phyloP scores from a whole-genome alignment of 2,113 vertebrate species.

The Noctilio leporinus region DNA sequence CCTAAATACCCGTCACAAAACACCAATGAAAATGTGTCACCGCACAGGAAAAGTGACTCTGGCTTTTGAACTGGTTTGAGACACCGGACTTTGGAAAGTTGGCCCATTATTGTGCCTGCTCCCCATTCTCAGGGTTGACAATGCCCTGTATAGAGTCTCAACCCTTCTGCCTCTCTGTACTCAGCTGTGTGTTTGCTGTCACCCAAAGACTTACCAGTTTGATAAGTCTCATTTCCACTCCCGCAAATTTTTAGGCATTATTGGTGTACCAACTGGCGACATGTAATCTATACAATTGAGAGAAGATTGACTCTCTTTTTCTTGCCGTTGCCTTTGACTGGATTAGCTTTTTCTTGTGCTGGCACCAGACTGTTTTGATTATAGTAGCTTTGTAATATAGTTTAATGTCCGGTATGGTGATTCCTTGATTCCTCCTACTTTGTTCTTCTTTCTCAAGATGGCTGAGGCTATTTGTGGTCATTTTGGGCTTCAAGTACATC shows the following conservation, averaged over 20 bases:
- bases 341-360: not conserved
- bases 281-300: not conserved
- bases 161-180: fast-evolving
- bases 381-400: too few species aligned
- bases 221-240: too few species aligned
- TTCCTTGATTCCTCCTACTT: too few species aligned
- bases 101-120: not conserved
- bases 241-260: not conserved
- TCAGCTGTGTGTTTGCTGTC: not conserved
- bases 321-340: not conserved
- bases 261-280: too few species aligned
- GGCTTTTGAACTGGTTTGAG: not conserved
- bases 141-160: not conserved
- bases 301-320: not conserved
- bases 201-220: fast-evolving
- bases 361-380: too few species aligned
- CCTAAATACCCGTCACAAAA: fast-evolving
- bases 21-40: not conserved
- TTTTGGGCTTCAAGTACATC: too few species aligned
- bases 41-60: not conserved
- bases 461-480: too few species aligned
- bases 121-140: not conserved
- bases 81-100: not conserved
- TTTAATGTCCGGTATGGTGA: too few species aligned
- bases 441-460: too few species aligned